These are phyloP conservation scores for Lepeophtheirus salmonis DNA, from an alignment of 1,140 invertebrate species.

Conservation along the genomic window DNA sequence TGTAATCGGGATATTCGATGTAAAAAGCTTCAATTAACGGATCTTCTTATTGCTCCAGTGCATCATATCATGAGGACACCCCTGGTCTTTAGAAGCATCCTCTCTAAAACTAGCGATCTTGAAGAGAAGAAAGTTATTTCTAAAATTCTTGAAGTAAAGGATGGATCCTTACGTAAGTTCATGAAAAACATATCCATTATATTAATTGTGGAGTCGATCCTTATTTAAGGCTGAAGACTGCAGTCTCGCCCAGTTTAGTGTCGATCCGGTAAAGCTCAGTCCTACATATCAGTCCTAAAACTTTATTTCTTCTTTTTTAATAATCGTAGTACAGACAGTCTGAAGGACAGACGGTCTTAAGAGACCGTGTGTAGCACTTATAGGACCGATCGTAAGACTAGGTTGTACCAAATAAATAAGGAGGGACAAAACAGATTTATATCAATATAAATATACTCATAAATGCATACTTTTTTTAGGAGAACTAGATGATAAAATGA, in stretches of 20 bases:
- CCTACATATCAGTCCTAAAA: no score
- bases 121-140: conserved; percentile 35
- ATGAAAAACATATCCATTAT: neutral
- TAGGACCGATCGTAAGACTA: no score
- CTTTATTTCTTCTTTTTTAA: neutral
- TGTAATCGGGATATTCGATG: conserved; percentile 40
- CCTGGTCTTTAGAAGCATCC: conserved; percentile 41
- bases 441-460: no score
- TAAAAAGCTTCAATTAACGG: conserved; percentile 43
- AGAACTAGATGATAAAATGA: conserved; percentile 48
- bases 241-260: no score
- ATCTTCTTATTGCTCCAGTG: conserved; percentile 43
- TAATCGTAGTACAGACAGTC: neutral
- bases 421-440: no score
- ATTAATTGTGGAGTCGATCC: no score
- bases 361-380: no score
- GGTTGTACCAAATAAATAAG: no score
- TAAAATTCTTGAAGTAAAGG: conserved; percentile 40
- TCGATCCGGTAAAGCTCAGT: no score
- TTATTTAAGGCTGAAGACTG: no score
- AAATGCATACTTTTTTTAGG: conserved; percentile 33
- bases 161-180: conserved; percentile 39
- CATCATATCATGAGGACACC: conserved; percentile 50
- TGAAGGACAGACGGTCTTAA: no score
- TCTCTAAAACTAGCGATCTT: conserved; percentile 35